A percentile compares a stretch with the other conserved stretches of the same genome.
Evolutionary conservation across 2,797 vertebrate species (phyloP).

Genomic region (Enteromius argenteus): DNA sequence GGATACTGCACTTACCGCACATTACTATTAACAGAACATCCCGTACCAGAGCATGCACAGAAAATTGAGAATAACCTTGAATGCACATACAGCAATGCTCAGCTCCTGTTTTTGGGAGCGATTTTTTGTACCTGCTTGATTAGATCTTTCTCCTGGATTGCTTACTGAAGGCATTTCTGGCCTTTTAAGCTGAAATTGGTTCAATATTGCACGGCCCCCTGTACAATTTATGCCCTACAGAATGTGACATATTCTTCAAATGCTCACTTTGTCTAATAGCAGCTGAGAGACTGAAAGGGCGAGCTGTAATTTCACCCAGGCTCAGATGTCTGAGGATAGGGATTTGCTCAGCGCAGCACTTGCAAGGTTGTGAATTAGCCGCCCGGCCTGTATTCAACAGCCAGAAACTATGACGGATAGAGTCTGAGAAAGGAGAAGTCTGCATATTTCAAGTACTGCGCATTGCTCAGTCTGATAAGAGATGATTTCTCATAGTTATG

Average conservation of each 20-base stretch:
- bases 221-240: constrained; percentile 10
- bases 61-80: constrained; percentile 13
- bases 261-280: constrained; percentile 22
- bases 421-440: constrained; percentile 6
- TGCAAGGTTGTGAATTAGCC: constrained; percentile 26
- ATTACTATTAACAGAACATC: not conserved
- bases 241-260: not conserved
- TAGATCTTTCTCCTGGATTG: not conserved
- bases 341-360: constrained; percentile 35
- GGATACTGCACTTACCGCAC: not conserved
- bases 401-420: constrained; percentile 11
- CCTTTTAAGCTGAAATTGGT: constrained; percentile 7
- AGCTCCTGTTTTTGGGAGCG: too few relatives aligned
- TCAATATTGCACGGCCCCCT: not conserved
- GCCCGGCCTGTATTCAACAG: constrained; percentile 7
- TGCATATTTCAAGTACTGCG: not conserved
- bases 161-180: constrained; percentile 13
- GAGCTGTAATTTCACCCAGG: constrained; percentile 40
- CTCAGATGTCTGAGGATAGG: constrained; percentile 38
- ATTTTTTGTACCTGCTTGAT: not conserved
- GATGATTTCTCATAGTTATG: not conserved
- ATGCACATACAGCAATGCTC: not conserved
- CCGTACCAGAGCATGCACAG: not conserved
- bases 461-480: not conserved
- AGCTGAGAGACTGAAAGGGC: constrained; percentile 19